Evolutionary conservation across 2,113 vertebrate genomes (phyloP), one percentile per base, ranked within the genome.

Genomic region (Plecturocebus donacophilus): DNA sequence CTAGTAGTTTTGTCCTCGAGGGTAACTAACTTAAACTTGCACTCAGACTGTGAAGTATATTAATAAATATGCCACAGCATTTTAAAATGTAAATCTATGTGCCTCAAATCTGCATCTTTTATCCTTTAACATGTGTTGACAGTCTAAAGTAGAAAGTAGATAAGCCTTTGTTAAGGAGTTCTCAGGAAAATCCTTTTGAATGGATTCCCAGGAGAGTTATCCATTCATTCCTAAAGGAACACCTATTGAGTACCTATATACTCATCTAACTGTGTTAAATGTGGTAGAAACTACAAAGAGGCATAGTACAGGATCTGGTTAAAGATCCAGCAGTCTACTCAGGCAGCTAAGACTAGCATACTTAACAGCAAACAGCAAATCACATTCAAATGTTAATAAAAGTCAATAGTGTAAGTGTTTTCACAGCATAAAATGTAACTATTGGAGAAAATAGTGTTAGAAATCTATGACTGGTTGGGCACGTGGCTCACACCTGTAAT

Each of bases 141-240:
- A 73, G 30, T 56, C 35, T 93, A 89, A 90, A 93, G 79, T 54
- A 52, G 30, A 83, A 97, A 95, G 47, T 47, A 80, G 71, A 38
- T 52, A 82, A 35, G 30, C 14, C 32, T 94, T 66, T 90, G 47
- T 58, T 21, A 91, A 92, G 40, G 56, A 4, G 45, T 52, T 38
- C 38, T 49, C 61, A 92, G 79, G 30, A 84, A 73, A 95, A 90
- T 68, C 23, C 76, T 94, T 98, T 58, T 91, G 8, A 97, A 90
- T 97, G 40, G 38, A 81, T 77, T 90, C 42, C 81, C 83, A 23
- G 35, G 75, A 96, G 14, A 35, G 79, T 80, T 45, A 87, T 21
- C 56, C 82, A 58, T 94, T 93, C 40, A 54, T 75, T 93, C 56
- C 64, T 80, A 66, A 83, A 35, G 68, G 84, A 96, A 77, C 49